Evolutionary conservation across 2,888 invertebrate species (phyloP), one percentile per base, ranked within the genome.

Genomic region (Agonopterix subpropinquella): DNA sequence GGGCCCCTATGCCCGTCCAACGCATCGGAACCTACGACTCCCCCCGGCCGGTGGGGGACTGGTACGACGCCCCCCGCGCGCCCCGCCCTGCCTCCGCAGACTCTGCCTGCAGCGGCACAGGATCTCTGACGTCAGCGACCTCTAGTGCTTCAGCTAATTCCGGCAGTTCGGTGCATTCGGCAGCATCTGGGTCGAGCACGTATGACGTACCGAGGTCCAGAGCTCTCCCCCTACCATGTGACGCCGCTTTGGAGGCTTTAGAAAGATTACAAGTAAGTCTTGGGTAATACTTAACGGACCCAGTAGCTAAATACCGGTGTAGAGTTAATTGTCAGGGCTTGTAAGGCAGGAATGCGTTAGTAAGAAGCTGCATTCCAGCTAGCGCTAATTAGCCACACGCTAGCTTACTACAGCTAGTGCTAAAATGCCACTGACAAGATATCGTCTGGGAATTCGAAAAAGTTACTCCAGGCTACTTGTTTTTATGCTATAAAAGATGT

Each of bases 1-100:
- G 87, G 4, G 86, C 88, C 5, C 88, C 88, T 1, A 75, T 87
- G 77, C 87, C 88, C 0, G 88, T 88, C 52, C 91, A 97, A 61
- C 91, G 96, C 65, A 92, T 93, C 67, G 94, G 94, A 65, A 92
- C 92, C 39, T 93, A 93, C 65, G 92, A 93, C 70, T 92, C 91
- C 57, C 87, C 87, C 0, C 70, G 85, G 15, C 80, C 86, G 0
- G 53, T 75, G 35, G 78, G 74, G 36, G 87, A 83, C 58, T 85
- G 87, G 86, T 88, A 88, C 64, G 88, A 88, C 56, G 84, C 88
- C 0, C 88, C 88, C 0, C 71, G 89, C 4, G 87, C 87, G 0
- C 89, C 89, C 0, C 73, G 88, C 2, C 89, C 89, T 0, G 89
- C 89, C 43, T 86, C 91, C 82, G 73, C 92, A 70, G 76, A 92